Percentiles rank a stretch among this genome's conserved stretches.
Evolutionary conservation across 2,113 vertebrate genomes (phyloP).

Genomic region (Pogona vitticeps): DNA sequence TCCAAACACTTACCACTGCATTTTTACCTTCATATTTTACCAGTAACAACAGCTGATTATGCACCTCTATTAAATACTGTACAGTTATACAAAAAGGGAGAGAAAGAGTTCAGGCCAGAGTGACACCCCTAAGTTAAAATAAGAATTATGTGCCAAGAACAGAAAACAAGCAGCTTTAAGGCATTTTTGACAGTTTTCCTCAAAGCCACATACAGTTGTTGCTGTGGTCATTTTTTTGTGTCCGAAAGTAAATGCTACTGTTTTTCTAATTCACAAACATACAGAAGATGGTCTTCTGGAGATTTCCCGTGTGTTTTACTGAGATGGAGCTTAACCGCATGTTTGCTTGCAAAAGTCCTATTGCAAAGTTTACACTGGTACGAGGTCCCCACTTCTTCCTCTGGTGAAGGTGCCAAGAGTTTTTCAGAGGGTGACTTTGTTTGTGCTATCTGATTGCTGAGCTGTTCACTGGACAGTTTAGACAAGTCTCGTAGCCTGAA

Average conservation of each 20-base stretch:
- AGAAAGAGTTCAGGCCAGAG: conserved; percentile 80
- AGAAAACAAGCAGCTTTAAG: conserved; percentile 87
- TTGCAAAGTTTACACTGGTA: conserved; percentile 99
- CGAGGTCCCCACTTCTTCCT: conserved; percentile 86
- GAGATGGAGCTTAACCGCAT: conserved; percentile 98
- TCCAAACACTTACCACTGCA: conserved; percentile 94
- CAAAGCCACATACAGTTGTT: conserved; percentile 76
- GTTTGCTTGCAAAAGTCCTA: conserved; percentile 99
- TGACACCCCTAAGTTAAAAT: conserved; percentile 83
- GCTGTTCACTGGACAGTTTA: conserved; percentile 94
- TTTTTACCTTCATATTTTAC: conserved; percentile 92
- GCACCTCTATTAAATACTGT: conserved; percentile 88
- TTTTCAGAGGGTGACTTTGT: conserved; percentile 95
- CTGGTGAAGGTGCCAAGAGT: conserved; percentile 88
- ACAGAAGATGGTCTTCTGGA: conserved; percentile 97
- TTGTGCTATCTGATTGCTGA: conserved; percentile 92
- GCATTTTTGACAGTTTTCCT: conserved; percentile 87
- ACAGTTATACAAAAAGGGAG: conserved; percentile 83
- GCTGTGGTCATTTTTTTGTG: conserved; percentile 8
- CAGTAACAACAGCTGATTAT: conserved; percentile 87
- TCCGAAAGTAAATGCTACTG: conserved; percentile 86
- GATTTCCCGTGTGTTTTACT: conserved; percentile 99
- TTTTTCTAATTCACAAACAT: conserved; percentile 94
- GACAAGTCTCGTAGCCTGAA: conserved; percentile 96
- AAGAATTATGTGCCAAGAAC: conserved; percentile 91